Conservation (phyloP, 53 echinoderm and acorn worm genomes). For the Pentamera pediparva region DNA sequence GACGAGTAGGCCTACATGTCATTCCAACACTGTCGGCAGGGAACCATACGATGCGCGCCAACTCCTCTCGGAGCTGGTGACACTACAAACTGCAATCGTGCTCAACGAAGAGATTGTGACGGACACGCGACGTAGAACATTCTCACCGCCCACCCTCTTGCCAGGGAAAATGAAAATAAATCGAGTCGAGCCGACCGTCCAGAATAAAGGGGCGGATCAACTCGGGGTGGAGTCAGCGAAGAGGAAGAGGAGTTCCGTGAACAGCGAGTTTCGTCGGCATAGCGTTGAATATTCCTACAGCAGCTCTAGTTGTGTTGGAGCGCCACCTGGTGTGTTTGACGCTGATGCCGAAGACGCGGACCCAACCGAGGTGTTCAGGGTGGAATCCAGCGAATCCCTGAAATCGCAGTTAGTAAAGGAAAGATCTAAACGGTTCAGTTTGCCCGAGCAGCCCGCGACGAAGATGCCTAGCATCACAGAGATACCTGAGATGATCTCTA, state of each 20-base stretch:
- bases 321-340: conserved; percentile 13
- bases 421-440: background rate
- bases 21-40: conserved; percentile 6
- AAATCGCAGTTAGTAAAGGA: background rate
- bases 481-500: conserved; percentile 15
- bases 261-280: conserved; percentile 28
- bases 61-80: conserved; percentile 63
- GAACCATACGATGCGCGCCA: conserved; percentile 61
- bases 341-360: no score
- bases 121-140: background rate
- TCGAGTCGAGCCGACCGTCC: conserved; percentile 1
- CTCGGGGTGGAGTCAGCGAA: background rate
- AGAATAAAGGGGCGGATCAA: background rate
- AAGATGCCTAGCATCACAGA: conserved; percentile 51
- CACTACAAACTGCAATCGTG: conserved; percentile 76
- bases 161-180: no score
- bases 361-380: no score
- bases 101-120: conserved; percentile 47
- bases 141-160: background rate
- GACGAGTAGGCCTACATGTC: no score
- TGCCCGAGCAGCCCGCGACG: conserved; percentile 6
- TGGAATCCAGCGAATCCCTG: background rate
- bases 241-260: background rate
- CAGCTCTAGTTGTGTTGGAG: conserved; percentile 23
- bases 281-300: conserved; percentile 58